Evolutionary conservation across 2,113 vertebrate genomes (phyloP).

Genomic region (Rhea americana): DNA sequence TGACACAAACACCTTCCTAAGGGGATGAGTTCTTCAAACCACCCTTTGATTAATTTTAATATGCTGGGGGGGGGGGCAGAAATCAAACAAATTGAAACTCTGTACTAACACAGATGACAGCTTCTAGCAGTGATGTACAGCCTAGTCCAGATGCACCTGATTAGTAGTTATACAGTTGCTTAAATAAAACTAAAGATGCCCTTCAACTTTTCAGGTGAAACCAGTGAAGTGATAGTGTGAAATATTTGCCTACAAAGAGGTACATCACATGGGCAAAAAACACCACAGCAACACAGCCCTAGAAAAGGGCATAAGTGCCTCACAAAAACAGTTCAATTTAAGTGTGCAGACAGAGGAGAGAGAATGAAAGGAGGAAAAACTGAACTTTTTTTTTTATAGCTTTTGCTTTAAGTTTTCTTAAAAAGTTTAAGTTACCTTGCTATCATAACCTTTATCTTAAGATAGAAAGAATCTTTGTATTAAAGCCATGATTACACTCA

Average conservation of each 20-base stretch:
- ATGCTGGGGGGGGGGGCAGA: neutral
- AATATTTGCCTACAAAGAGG: neutral
- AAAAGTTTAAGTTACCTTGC: neutral
- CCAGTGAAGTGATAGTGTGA: fast-evolving
- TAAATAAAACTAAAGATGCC: neutral
- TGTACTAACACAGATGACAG: fast-evolving
- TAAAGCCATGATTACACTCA: neutral
- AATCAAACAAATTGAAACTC: neutral
- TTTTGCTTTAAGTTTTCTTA: neutral
- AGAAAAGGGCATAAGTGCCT: neutral
- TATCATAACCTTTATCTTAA: neutral
- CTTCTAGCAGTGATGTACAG: no score
- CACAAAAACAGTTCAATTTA: neutral
- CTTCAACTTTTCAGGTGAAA: neutral
- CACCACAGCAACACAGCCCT: neutral
- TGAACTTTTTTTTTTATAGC: neutral
- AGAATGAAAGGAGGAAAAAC: neutral
- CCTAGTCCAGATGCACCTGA: neutral
- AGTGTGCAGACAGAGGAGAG: neutral
- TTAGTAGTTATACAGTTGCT: no score
- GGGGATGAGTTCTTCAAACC: fast-evolving
- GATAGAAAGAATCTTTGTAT: neutral
- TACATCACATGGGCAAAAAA: neutral
- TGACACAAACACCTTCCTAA: neutral
- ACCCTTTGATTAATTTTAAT: fast-evolving